These are phyloP conservation scores for Sebastes elongatus DNA, from an alignment of 2,797 vertebrate genomes.

Conservation along the genomic window DNA sequence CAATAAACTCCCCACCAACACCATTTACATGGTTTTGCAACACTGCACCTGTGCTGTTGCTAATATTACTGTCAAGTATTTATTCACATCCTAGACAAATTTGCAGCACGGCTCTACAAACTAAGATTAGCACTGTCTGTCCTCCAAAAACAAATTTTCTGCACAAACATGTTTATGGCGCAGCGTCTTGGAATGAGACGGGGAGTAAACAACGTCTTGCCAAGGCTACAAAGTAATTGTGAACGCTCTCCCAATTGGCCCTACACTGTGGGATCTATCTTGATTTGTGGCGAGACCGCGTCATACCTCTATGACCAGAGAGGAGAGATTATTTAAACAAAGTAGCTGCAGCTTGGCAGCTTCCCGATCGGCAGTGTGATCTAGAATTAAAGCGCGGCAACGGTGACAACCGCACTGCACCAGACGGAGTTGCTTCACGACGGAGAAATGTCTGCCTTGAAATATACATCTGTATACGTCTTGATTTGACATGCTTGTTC, in stretches of 20 bases:
- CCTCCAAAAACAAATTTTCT: slow-evolving; percentile 61
- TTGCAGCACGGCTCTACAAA: not conserved
- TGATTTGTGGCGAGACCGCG: slow-evolving; percentile 57
- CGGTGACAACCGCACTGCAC: not conserved
- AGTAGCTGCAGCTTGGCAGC: slow-evolving; percentile 30
- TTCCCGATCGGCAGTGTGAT: slow-evolving; percentile 6
- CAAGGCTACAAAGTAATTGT: slow-evolving; percentile 37
- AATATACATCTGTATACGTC: not conserved
- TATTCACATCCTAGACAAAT: slow-evolving; percentile 36
- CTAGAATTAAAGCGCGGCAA: not conserved
- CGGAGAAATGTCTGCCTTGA: not conserved
- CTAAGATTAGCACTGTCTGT: slow-evolving; percentile 49
- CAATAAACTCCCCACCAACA: not conserved
- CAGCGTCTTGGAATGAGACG: slow-evolving; percentile 33
- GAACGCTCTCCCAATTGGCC: slow-evolving; percentile 26
- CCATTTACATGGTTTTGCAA: slow-evolving; percentile 13
- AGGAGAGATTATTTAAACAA: slow-evolving; percentile 38
- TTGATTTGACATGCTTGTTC: slow-evolving; percentile 16
- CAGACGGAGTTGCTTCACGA: not conserved
- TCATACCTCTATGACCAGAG: slow-evolving; percentile 27
- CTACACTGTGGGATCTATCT: slow-evolving; percentile 46
- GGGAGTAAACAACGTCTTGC: slow-evolving; percentile 49
- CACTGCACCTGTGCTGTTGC: slow-evolving; percentile 41
- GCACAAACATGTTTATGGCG: slow-evolving; percentile 60
- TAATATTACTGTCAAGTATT: slow-evolving; percentile 43